A percentile compares a stretch with the other conserved stretches of the same genome.
phyloP scores from a whole-genome alignment of 1,140 invertebrate genomes.

The Centruroides vittatus region DNA sequence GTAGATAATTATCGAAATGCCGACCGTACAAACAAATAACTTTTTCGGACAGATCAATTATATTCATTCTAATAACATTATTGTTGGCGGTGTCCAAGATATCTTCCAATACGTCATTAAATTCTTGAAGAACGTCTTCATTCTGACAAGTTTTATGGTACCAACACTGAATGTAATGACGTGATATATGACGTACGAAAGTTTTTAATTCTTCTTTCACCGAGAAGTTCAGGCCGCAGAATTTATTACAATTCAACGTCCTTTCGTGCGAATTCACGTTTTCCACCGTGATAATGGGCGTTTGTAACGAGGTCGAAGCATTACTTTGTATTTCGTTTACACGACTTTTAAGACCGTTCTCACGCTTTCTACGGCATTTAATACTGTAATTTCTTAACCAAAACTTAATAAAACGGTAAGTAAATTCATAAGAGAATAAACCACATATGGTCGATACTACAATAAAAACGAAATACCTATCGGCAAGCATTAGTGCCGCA shows the following conservation, averaged over 20 bases:
- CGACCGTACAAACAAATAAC: constrained; percentile 4
- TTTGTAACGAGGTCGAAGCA: too few species aligned
- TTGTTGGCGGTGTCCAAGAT: neutral
- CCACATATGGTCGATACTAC: too few species aligned
- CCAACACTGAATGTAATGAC: constrained; percentile 6
- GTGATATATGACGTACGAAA: constrained; percentile 7
- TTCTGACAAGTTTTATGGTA: constrained; percentile 5
- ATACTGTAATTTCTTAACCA: too few species aligned
- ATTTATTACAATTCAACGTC: neutral
- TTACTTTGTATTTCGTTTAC: too few species aligned
- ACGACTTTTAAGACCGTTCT: too few species aligned
- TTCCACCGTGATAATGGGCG: too few species aligned
- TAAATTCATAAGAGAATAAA: too few species aligned
- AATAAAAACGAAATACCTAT: too few species aligned
- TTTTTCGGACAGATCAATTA: constrained; percentile 1
- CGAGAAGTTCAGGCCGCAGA: neutral
- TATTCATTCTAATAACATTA: constrained; percentile 3
- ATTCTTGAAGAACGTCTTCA: constrained; percentile 1
- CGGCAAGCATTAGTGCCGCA: too few species aligned
- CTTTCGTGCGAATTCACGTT: too few species aligned
- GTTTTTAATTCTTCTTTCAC: constrained; percentile 6
- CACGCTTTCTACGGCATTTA: too few species aligned
- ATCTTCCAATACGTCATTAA: constrained; percentile 3
- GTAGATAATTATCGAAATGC: constrained; percentile 4
- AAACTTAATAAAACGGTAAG: too few species aligned